Base-by-base conservation (phyloP, 2,113 vertebrate genomes). In the Spilogale gracilis region DNA sequence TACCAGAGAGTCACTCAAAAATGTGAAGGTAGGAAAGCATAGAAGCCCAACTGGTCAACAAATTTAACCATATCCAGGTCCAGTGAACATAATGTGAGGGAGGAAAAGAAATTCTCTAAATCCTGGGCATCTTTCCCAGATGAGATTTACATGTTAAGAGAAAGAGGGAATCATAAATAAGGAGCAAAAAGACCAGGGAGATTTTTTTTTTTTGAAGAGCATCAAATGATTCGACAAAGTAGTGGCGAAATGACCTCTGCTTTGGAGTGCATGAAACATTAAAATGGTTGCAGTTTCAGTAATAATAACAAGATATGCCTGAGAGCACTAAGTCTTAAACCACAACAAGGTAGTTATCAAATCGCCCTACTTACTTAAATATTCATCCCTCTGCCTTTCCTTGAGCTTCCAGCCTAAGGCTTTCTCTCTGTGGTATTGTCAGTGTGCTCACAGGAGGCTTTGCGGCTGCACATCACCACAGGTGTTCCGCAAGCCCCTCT, bases 51-150 rank as follows among this genome's bases (percentile, higher is more conserved):
- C 13, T 50, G 78, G 38, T 83, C n/a, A 58, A 25, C n/a, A 58
- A 27, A 2, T 50, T 92, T 43, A 56, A 61, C 78, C 50, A 58
- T 43, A 48, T 67, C 32, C 30, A 52, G 69, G 30, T 13, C 16
- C 45, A 61, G 21, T 17, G 6, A 58, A 73, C 32, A 30, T 48
- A 58, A 32, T 83, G 38, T 54, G 73, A 93, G 54, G 85, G 43
- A 74, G 16, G 48, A 89, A 90, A 93, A 95, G 27, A 95, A 82
- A 61, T 71, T 78, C 69, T 74, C 50, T 94, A 88, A 80, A 56
- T 61, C 30, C 56, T 7, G 17, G 38, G 7, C n/a, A 25, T 91
- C 5, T 71, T 83, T 82, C 60, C 54, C 9, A 45, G 58, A 43
- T 89, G 78, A 87, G 50, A 93, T 20, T 38, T 27, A 58, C 45